Percentiles rank a stretch among this genome's conserved stretches.
These are phyloP conservation scores for Anguilla pacifica DNA, from an alignment of 2,797 vertebrate genomes.

Conservation along the genomic window DNA sequence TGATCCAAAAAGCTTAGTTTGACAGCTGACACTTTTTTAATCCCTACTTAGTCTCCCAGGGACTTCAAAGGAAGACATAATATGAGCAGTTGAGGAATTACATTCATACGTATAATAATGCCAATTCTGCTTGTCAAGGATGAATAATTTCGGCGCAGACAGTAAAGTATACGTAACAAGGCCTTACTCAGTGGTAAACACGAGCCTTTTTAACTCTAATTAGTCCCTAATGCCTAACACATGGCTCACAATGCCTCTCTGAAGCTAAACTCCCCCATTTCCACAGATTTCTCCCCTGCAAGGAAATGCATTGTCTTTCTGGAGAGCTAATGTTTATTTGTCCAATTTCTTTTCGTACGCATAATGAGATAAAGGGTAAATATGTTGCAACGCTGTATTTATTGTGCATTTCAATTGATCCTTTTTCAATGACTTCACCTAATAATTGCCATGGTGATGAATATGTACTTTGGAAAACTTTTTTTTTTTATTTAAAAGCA, in stretches of 20 bases:
- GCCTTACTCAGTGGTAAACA: constrained; percentile 71
- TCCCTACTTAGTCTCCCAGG: background rate
- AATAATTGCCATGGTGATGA: background rate
- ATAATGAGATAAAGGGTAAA: background rate
- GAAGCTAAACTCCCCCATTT: constrained; percentile 57
- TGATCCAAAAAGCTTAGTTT: background rate
- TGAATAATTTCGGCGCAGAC: constrained; percentile 77
- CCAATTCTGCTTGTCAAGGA: constrained; percentile 77
- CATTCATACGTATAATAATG: constrained; percentile 74
- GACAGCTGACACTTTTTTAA: constrained; percentile 21
- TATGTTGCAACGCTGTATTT: background rate
- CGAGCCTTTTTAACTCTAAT: constrained; percentile 74
- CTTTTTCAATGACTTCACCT: background rate
- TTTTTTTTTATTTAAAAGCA: background rate
- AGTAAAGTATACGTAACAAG: constrained; percentile 78
- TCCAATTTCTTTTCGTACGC: background rate
- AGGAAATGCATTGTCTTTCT: constrained; percentile 60
- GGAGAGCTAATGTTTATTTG: background rate
- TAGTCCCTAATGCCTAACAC: constrained; percentile 79
- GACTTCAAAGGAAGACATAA: constrained; percentile 54
- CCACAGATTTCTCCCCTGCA: constrained; percentile 55
- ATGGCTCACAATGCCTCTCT: constrained; percentile 70
- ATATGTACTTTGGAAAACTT: background rate
- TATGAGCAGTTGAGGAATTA: constrained; percentile 65
- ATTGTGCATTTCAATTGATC: background rate